Evolutionary conservation across 53 echinoderm and acorn worm species (phyloP), one percentile per base, ranked within the genome.

Genomic region (Patiria pectinifera): DNA sequence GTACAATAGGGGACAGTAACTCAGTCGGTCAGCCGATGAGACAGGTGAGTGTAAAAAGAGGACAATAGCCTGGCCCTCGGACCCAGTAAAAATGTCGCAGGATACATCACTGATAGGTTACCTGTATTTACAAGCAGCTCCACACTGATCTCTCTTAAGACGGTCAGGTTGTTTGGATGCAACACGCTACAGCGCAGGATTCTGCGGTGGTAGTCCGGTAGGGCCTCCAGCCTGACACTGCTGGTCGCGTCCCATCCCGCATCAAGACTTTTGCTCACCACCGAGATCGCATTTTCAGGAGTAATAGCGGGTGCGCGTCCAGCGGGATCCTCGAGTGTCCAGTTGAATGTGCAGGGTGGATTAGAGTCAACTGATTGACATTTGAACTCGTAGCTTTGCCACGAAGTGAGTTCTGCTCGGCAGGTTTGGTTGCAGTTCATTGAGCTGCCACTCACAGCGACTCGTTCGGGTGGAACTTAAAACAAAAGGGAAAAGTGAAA

Each of bases 291-390:
- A 12, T 24, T 74, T 24, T 6, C 13, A 18, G 74, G n/a, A 7
- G 74, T 7, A 21, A 25, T 5, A 25, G 45, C 8, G 4, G 26
- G 78, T 1, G 8, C 5, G 23, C 82, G 53, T 5, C 14, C 61
- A 3, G 35, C 7, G 82, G 82, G 62, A 61, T 45, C 18, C 3
- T 43, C 47, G 45, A 89, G 43, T 13, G 9, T 46, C 89, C 89
- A 89, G 4, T 77, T 44, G 80, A 89, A 25, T 3, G 45, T 60
- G 66, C 45, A 79, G 44, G 66, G 45, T 62, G 62, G 89, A 61
- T 79, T 45, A n/a, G 89, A 89, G n/a, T 35, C 78, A 1, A 89
- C 19, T 2, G 79, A 61, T 4, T 66, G 79, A 63, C 89, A 89
- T 24, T 25, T 80, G 89, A 89, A 89, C 4, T 22, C 25, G 63